These are phyloP conservation scores for Ranitomeya imitator DNA, from an alignment of 2,113 vertebrate genomes.

Conservation along the genomic window DNA sequence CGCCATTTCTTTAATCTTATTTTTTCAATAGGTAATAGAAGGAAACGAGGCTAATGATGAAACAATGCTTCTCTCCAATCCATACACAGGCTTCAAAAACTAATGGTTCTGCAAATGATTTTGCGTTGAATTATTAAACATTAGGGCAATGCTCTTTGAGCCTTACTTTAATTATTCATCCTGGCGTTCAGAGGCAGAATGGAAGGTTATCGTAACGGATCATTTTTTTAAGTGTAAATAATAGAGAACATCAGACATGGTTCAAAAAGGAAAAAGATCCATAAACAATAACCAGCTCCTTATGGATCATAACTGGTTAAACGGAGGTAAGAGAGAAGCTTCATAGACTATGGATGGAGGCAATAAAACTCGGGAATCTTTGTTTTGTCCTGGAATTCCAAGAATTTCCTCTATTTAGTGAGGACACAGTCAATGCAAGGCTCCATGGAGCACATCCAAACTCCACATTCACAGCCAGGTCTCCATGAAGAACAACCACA, in stretches of 20 bases:
- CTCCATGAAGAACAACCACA: neutral
- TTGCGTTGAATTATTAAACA: constrained; percentile 56
- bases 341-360: neutral
- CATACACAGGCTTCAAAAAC: constrained; percentile 40
- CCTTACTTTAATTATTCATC: constrained; percentile 51
- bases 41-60: constrained; percentile 21
- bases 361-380: neutral
- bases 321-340: neutral
- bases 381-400: constrained; percentile 1
- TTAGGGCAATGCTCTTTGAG: constrained; percentile 44
- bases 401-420: constrained; percentile 8
- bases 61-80: constrained; percentile 12
- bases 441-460: neutral
- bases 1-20: neutral
- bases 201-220: constrained; percentile 1
- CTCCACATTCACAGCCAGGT: no score
- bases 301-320: neutral
- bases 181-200: constrained; percentile 23
- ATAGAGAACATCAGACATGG: neutral
- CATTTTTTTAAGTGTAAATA: constrained; percentile 17
- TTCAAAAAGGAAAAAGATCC: neutral
- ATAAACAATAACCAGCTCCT: neutral
- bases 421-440: neutral
- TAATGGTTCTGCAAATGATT: constrained; percentile 53
- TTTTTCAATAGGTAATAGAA: constrained; percentile 31